phyloP scores from a whole-genome alignment of 2,113 vertebrate genomes.

The Holacanthus passer region DNA sequence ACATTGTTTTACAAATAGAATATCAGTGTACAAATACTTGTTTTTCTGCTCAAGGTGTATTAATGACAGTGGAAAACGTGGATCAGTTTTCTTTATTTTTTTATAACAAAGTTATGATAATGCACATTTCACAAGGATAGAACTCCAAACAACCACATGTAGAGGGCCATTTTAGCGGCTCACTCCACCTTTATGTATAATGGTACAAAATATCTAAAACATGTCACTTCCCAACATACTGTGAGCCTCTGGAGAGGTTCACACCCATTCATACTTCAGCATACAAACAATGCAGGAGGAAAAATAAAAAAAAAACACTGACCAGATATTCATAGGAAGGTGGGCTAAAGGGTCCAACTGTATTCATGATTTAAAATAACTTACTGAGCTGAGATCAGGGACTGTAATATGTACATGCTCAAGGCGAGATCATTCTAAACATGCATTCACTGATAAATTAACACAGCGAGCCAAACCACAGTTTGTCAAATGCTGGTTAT shows the following conservation, averaged over 20 bases:
- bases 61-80: background rate
- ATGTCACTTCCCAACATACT: conserved; percentile 44
- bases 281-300: conserved; percentile 44
- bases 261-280: conserved; percentile 46
- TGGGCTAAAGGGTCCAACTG: conserved; percentile 22
- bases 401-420: conserved; percentile 49
- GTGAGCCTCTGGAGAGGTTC: conserved; percentile 33
- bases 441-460: conserved; percentile 61
- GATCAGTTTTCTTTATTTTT: conserved; percentile 61
- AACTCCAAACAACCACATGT: conserved; percentile 67
- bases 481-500: conserved; percentile 30
- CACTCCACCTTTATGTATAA: conserved; percentile 47
- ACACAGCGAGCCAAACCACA: conserved; percentile 27
- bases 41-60: background rate
- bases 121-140: conserved; percentile 80
- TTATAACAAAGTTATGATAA: conserved; percentile 81
- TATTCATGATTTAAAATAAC: conserved; percentile 75
- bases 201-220: conserved; percentile 74
- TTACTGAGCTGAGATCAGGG: conserved; percentile 43
- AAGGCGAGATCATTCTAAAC: conserved; percentile 50
- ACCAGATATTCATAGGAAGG: conserved; percentile 34
- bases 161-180: conserved; percentile 7
- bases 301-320: conserved; percentile 20
- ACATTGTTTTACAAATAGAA: too few species aligned
- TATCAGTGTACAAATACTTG: too few species aligned